Evolutionary conservation across 2,797 vertebrate species (phyloP).

Genomic region (Pipistrellus kuhlii): DNA sequence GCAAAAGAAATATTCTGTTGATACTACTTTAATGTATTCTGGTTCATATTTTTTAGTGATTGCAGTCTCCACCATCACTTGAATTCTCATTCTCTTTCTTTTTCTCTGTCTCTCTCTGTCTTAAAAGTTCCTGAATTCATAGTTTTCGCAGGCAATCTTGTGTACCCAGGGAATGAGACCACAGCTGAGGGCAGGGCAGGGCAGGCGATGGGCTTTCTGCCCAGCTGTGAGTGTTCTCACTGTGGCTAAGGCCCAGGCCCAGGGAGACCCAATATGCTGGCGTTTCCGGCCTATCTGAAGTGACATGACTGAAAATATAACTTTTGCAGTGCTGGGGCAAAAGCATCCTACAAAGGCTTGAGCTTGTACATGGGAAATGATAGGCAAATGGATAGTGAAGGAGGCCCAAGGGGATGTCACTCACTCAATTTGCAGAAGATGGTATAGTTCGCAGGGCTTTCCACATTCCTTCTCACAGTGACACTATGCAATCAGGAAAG

Average conservation of each 20-base stretch:
- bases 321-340: background rate
- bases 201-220: too few relatives aligned
- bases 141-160: background rate
- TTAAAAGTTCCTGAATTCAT: background rate
- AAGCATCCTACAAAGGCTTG: background rate
- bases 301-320: background rate
- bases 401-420: background rate
- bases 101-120: background rate
- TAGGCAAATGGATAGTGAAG: background rate
- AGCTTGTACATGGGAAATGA: background rate
- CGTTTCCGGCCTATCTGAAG: background rate
- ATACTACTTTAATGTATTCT: background rate
- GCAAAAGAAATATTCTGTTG: background rate
- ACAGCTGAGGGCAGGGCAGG: background rate
- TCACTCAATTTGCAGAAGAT: background rate
- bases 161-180: background rate
- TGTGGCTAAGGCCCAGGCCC: background rate
- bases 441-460: background rate
- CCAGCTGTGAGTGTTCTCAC: slow-evolving; percentile 36
- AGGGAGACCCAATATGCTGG: background rate
- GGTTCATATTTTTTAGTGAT: background rate
- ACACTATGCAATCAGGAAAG: background rate
- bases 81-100: background rate
- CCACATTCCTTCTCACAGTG: background rate
- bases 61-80: background rate